Evolutionary conservation across 2,113 vertebrate genomes (phyloP).

Genomic region (Albula glossodonta): DNA sequence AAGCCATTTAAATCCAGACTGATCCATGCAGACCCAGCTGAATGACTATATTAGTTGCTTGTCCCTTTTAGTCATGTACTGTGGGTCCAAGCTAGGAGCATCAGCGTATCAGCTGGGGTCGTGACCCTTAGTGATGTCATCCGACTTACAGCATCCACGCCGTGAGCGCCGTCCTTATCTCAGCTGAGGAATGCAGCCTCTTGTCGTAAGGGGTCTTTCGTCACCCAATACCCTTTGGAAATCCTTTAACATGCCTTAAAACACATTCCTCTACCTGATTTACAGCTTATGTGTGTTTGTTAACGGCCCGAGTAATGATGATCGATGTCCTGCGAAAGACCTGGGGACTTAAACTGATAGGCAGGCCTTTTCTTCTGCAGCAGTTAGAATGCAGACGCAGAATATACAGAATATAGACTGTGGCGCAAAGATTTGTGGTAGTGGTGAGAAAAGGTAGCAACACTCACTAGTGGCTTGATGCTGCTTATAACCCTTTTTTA

Average conservation of each 20-base stretch:
- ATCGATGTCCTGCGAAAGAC: background rate
- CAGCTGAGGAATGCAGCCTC: constrained; percentile 14
- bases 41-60: too few species aligned
- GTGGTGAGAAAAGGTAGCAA: background rate
- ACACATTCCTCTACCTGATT: background rate
- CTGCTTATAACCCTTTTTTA: too few species aligned
- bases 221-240: background rate
- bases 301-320: background rate
- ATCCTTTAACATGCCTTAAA: constrained; percentile 8
- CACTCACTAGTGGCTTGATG: background rate
- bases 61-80: background rate
- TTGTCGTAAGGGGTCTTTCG: background rate
- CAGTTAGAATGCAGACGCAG: background rate
- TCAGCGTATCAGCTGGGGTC: background rate
- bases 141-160: background rate
- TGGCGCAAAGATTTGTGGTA: background rate
- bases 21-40: too few species aligned
- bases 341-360: background rate
- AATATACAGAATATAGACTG: background rate
- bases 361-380: background rate
- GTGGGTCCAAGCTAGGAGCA: background rate
- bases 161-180: background rate
- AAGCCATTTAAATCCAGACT: too few species aligned
- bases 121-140: background rate
- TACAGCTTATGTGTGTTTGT: constrained; percentile 2